These are phyloP conservation scores for Patella depressa DNA, from an alignment of 2,888 invertebrate genomes.

Conservation along the genomic window DNA sequence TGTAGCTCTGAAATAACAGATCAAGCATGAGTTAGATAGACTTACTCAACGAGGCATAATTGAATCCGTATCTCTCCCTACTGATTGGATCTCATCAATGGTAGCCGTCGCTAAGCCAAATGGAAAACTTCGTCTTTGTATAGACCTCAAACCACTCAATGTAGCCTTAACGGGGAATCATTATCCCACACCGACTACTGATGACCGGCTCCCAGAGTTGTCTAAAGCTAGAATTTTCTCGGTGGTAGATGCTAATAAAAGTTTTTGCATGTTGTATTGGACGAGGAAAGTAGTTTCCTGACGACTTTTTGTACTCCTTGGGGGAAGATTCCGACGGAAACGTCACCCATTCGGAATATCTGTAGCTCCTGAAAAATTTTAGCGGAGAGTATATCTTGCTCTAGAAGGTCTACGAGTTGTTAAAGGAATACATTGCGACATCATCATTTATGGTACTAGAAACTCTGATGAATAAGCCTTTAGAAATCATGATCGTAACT, in stretches of 20 bases:
- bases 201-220: constrained; percentile 25
- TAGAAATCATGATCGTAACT: no score
- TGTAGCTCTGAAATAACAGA: constrained; percentile 13
- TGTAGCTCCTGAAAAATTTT: constrained; percentile 31
- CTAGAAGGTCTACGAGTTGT: constrained; percentile 34
- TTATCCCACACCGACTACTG: constrained; percentile 14
- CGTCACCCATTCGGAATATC: constrained; percentile 35
- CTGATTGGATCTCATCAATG: constrained; percentile 24
- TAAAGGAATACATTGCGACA: constrained; percentile 15
- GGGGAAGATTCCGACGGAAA: constrained; percentile 20
- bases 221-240: constrained; percentile 23
- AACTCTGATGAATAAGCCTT: no score
- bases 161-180: constrained; percentile 23
- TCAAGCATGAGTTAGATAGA: constrained; percentile 21
- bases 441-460: no score
- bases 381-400: constrained; percentile 26
- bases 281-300: constrained; percentile 23
- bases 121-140: constrained; percentile 21
- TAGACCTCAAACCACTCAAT: constrained; percentile 33
- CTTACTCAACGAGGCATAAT: constrained; percentile 17
- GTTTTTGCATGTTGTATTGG: constrained; percentile 27
- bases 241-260: constrained; percentile 19
- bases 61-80: constrained; percentile 28
- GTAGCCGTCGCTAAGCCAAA: constrained; percentile 20
- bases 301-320: constrained; percentile 27